Conservation (phyloP, 2,797 vertebrate species). For the Arnoldichthys spilopterus region DNA sequence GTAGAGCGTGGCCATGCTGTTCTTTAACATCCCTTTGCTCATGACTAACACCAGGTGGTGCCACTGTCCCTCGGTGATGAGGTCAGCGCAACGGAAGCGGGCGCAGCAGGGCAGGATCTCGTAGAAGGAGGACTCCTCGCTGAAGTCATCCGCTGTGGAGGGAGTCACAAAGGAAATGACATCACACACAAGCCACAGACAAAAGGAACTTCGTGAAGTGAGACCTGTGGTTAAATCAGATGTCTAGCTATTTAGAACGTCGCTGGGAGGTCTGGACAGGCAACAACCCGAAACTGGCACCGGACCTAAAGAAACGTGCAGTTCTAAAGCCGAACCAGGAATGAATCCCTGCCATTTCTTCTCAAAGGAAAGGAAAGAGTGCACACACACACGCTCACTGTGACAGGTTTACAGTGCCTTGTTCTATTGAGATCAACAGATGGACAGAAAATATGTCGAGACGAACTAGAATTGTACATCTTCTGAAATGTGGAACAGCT, state of each 20-base stretch:
- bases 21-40: constrained; percentile 99
- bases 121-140: constrained; percentile 95
- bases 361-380: neutral
- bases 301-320: no score
- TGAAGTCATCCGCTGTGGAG: constrained; percentile 89
- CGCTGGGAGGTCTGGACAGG: neutral
- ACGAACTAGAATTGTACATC: no score
- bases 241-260: neutral
- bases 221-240: neutral
- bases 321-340: neutral
- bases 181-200: constrained; percentile 39
- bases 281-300: neutral
- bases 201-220: constrained; percentile 24
- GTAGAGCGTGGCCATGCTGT: constrained; percentile 94
- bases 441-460: no score
- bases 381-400: no score
- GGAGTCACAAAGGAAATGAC: constrained; percentile 50
- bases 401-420: no score
- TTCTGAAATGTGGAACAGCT: no score
- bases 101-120: constrained; percentile 97
- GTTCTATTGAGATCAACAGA: no score
- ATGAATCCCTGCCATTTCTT: neutral
- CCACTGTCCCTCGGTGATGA: constrained; percentile 96
- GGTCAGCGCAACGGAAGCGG: constrained; percentile 93
- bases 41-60: constrained; percentile 97